Evolutionary conservation across 1,140 invertebrate genomes (phyloP).

Genomic region (Drosophila sechellia): DNA sequence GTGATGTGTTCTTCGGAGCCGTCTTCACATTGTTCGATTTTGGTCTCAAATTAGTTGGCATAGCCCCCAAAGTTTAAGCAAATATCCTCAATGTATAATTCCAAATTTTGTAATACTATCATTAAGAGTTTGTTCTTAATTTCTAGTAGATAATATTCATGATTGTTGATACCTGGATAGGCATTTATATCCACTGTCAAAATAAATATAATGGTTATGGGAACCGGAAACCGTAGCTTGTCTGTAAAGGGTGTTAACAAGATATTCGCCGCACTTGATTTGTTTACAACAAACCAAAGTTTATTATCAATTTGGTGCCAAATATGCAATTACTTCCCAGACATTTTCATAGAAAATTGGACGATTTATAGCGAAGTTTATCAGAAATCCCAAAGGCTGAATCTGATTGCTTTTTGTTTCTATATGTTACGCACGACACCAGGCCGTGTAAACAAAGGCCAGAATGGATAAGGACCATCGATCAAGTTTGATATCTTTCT

Average conservation of each 20-base stretch:
- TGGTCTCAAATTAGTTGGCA: constrained; percentile 43
- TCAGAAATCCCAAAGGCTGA: constrained; percentile 15
- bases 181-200: too few relatives aligned
- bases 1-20: constrained; percentile 46
- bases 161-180: too few relatives aligned
- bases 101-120: too few relatives aligned
- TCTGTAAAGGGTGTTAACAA: too few relatives aligned
- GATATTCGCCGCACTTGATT: not conserved
- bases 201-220: not conserved
- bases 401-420: constrained; percentile 6
- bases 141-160: not conserved
- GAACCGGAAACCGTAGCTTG: too few relatives aligned
- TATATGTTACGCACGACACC: constrained; percentile 17
- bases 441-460: constrained; percentile 29
- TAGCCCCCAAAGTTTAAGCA: constrained; percentile 39
- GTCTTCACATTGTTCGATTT: constrained; percentile 51
- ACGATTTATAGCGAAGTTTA: constrained; percentile 11
- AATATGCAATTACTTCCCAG: constrained; percentile 16
- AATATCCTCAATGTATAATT: not conserved
- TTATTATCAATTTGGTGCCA: constrained; percentile 12
- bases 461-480: constrained; percentile 39
- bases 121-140: too few relatives aligned
- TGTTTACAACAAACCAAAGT: constrained; percentile 20
- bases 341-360: constrained; percentile 18
- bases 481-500: constrained; percentile 54